phyloP scores from a whole-genome alignment of 2,113 vertebrate genomes.

The Cettia cetti region DNA sequence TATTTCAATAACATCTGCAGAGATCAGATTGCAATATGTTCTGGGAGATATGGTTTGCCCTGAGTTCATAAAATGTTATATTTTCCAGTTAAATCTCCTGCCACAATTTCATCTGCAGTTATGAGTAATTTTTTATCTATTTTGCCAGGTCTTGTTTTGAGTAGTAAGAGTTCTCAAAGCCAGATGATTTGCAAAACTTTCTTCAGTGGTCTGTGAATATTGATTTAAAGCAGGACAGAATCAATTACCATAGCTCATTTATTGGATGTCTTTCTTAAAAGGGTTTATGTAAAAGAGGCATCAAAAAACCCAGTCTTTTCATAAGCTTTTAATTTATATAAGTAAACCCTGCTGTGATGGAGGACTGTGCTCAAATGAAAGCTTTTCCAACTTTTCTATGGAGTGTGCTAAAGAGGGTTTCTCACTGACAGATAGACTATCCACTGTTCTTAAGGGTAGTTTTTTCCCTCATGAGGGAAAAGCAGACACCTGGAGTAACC shows the following conservation, averaged over 20 bases:
- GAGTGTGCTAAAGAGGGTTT: not conserved
- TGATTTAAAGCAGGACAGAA: not conserved
- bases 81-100: conserved; percentile 46
- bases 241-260: not conserved
- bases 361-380: not conserved
- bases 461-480: not conserved
- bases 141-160: not conserved
- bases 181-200: conserved; percentile 6
- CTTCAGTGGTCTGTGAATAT: not conserved
- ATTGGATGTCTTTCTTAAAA: not conserved
- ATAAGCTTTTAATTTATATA: not conserved
- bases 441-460: not conserved
- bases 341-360: not conserved
- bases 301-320: not conserved
- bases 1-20: conserved; percentile 56
- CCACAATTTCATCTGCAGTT: conserved; percentile 27
- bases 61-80: conserved; percentile 35
- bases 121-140: conserved; percentile 32
- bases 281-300: not conserved
- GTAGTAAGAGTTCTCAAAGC: not conserved
- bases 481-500: not conserved
- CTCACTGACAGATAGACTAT: not conserved
- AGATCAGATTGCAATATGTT: conserved; percentile 34
- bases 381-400: not conserved
- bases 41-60: conserved; percentile 56